Evolutionary conservation across 2,797 vertebrate genomes (phyloP).

Genomic region (Eremophila alpestris): DNA sequence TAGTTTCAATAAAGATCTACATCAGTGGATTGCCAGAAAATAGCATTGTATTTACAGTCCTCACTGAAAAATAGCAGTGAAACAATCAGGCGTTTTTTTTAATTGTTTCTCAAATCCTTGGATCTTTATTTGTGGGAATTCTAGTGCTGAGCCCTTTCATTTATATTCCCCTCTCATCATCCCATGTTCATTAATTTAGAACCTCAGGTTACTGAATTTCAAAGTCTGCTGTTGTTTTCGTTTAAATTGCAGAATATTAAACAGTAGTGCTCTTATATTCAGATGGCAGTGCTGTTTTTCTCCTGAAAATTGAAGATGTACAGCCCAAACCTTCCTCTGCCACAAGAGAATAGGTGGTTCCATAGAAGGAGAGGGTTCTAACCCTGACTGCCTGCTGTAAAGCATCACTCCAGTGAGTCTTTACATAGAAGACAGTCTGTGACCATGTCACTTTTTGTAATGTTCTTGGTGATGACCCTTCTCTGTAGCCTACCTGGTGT

Average conservation of each 20-base stretch:
- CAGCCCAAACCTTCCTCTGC: not conserved
- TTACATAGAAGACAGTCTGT: not conserved
- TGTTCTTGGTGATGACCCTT: not conserved
- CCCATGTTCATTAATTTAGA: conserved; percentile 48
- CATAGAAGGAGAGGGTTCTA: not conserved
- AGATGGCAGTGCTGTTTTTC: not conserved
- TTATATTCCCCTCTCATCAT: conserved; percentile 43
- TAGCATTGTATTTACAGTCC: not conserved
- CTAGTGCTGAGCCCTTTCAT: not conserved
- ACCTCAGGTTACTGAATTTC: conserved; percentile 22
- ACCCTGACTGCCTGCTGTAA: not conserved
- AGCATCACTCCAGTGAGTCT: not conserved
- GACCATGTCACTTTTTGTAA: not conserved
- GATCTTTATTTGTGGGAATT: not conserved
- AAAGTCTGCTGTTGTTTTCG: conserved; percentile 39
- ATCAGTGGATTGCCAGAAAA: conserved; percentile 1
- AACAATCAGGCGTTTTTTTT: not conserved
- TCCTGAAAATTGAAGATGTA: not conserved
- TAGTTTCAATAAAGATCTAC: conserved; percentile 21
- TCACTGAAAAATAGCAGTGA: conserved; percentile 15
- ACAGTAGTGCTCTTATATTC: not conserved
- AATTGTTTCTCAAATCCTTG: conserved; percentile 8
- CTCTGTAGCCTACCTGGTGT: not conserved
- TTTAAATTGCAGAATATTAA: conserved; percentile 38
- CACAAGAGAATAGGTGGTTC: not conserved